These are phyloP conservation scores for Telmatherina bonti DNA, from an alignment of 2,797 vertebrate species.

Conservation along the genomic window DNA sequence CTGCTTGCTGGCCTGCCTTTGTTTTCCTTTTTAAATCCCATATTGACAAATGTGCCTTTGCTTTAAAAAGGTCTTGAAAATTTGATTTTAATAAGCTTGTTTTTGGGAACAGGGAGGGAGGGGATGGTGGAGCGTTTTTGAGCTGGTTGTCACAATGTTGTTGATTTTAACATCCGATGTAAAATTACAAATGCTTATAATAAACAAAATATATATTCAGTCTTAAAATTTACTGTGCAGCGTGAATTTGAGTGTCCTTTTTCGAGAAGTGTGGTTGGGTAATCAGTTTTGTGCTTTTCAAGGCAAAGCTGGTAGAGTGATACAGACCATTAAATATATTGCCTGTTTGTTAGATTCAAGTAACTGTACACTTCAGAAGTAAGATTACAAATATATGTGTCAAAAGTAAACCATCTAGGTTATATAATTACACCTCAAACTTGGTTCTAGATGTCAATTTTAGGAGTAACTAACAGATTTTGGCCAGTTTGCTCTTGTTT, in stretches of 20 bases:
- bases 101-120: conserved; percentile 46
- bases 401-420: conserved; percentile 80
- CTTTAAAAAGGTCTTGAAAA: conserved; percentile 83
- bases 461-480: conserved; percentile 72
- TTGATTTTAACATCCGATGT: conserved; percentile 85
- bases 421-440: conserved; percentile 65
- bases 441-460: conserved; percentile 75
- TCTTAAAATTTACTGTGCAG: conserved; percentile 84
- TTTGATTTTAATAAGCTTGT: conserved; percentile 82
- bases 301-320: conserved; percentile 65
- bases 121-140: conserved; percentile 34
- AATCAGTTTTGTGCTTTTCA: conserved; percentile 75
- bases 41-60: conserved; percentile 87
- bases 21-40: conserved; percentile 78
- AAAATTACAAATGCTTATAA: conserved; percentile 86
- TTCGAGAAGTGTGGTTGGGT: conserved; percentile 76
- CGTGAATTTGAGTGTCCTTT: conserved; percentile 81
- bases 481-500: conserved; percentile 80
- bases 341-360: conserved; percentile 77
- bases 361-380: conserved; percentile 75
- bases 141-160: conserved; percentile 76
- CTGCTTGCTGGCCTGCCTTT: conserved; percentile 74
- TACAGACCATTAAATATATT: conserved; percentile 70
- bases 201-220: conserved; percentile 86
- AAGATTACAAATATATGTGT: conserved; percentile 73